Conservation (phyloP, 2,888 invertebrate genomes). For the Drosophila macrospina region DNA sequence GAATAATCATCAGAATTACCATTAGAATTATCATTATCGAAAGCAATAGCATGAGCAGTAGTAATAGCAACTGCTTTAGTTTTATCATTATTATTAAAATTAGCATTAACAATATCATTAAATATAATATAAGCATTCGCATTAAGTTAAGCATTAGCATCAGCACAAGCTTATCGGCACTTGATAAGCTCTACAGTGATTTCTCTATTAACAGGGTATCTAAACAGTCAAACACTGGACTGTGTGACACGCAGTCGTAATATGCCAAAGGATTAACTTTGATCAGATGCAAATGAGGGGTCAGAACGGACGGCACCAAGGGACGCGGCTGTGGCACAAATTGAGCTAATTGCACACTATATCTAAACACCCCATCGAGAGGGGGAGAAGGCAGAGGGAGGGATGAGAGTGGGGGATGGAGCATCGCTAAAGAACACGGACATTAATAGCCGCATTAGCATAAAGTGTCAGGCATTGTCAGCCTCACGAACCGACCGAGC, state of each 20-base stretch:
- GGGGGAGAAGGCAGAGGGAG: neutral
- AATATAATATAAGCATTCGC: neutral
- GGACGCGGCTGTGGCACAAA: slow-evolving; percentile 63
- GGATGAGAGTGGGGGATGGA: slow-evolving; percentile 8
- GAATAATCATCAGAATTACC: neutral
- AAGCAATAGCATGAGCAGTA: too few relatives aligned
- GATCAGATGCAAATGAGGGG: slow-evolving; percentile 66
- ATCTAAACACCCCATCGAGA: slow-evolving; percentile 38
- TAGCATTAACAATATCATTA: neutral
- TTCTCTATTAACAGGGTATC: slow-evolving; percentile 23
- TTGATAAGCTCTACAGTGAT: too few relatives aligned
- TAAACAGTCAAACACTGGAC: slow-evolving; percentile 6
- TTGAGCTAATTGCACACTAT: slow-evolving; percentile 79
- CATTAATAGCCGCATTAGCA: slow-evolving; percentile 77
- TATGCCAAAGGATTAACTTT: slow-evolving; percentile 78
- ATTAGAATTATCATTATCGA: neutral
- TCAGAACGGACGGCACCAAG: slow-evolving; percentile 28
- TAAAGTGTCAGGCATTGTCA: slow-evolving; percentile 63
- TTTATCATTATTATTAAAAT: neutral
- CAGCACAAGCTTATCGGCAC: too few relatives aligned
- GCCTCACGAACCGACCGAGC: slow-evolving; percentile 46
- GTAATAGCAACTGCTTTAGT: neutral
- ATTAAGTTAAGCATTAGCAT: neutral
- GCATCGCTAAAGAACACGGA: slow-evolving; percentile 30
- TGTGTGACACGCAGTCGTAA: slow-evolving; percentile 37